Conservation (phyloP, 1,140 invertebrate species). For the Drosophila kepulauana region DNA sequence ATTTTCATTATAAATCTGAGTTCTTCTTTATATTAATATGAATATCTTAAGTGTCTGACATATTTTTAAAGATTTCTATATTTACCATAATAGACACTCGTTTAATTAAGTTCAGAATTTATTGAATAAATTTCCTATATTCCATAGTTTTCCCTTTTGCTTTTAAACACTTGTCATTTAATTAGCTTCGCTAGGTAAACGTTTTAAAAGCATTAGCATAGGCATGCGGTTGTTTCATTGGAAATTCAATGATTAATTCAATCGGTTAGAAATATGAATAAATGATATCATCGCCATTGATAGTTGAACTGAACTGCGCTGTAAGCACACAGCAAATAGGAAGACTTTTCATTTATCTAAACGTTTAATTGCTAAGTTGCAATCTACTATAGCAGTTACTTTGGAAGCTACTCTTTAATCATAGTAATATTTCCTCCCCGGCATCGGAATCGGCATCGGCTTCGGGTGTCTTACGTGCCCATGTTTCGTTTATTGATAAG, state of each 20-base stretch:
- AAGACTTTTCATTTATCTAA: slow-evolving; percentile 27
- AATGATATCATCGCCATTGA: slow-evolving; percentile 41
- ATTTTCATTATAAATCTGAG: too few species aligned
- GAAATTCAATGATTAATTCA: slow-evolving; percentile 26
- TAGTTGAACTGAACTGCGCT: slow-evolving; percentile 2
- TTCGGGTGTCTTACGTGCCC: slow-evolving; percentile 41
- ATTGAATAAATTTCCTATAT: neutral
- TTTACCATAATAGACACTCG: too few species aligned
- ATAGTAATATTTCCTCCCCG: neutral
- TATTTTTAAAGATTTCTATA: too few species aligned
- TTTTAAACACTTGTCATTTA: neutral
- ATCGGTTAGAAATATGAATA: slow-evolving; percentile 21
- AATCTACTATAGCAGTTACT: slow-evolving; percentile 1
- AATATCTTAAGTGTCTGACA: too few species aligned
- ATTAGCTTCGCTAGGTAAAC: slow-evolving; percentile 7
- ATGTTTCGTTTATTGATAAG: slow-evolving; percentile 61
- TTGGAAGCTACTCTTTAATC: slow-evolving; percentile 3
- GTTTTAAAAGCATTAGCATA: slow-evolving; percentile 55
- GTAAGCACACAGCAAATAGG: slow-evolving; percentile 13
- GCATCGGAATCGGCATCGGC: neutral
- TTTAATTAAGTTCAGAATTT: neutral
- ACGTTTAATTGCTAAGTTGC: neutral
- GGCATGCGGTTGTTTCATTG: slow-evolving; percentile 54
- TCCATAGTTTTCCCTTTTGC: neutral
- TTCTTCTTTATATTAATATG: too few species aligned